Percentiles rank a stretch among this genome's conserved stretches.
Conservation (phyloP, 1,140 invertebrate species). For the Danaus plexippus region DNA sequence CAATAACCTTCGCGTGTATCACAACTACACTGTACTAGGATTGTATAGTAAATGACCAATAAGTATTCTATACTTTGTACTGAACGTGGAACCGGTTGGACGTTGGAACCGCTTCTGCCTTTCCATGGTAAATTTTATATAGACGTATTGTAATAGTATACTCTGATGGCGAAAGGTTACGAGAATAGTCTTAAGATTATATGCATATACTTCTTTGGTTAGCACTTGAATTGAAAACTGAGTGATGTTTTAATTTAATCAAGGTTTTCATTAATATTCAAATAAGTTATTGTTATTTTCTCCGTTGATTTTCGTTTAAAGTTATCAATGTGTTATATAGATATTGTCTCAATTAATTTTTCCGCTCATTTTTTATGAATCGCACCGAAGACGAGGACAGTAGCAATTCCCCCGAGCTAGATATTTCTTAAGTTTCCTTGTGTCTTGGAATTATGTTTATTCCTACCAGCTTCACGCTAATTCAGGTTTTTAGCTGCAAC, state of each 20-base stretch:
- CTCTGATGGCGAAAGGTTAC: constrained; percentile 22
- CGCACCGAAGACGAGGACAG: constrained; percentile 37
- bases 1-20: constrained; percentile 8
- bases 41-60: constrained; percentile 20
- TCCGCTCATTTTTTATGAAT: constrained; percentile 17
- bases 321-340: no score
- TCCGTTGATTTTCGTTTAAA: no score
- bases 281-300: no score
- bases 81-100: constrained; percentile 33
- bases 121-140: constrained; percentile 57
- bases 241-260: no score
- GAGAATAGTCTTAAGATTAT: neutral
- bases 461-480: constrained; percentile 31
- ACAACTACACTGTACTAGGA: constrained; percentile 14
- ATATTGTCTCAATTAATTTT: neutral
- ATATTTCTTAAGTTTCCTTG: constrained; percentile 49
- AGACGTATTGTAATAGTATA: constrained; percentile 43
- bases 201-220: no score
- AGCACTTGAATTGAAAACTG: no score
- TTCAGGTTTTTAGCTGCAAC: constrained; percentile 28
- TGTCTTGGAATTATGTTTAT: constrained; percentile 45
- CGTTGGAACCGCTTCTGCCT: constrained; percentile 45
- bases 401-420: constrained; percentile 45
- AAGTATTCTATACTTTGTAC: constrained; percentile 26
- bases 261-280: no score